Conservation (phyloP, 2,888 invertebrate genomes). For the Neoitamus cyanurus region DNA sequence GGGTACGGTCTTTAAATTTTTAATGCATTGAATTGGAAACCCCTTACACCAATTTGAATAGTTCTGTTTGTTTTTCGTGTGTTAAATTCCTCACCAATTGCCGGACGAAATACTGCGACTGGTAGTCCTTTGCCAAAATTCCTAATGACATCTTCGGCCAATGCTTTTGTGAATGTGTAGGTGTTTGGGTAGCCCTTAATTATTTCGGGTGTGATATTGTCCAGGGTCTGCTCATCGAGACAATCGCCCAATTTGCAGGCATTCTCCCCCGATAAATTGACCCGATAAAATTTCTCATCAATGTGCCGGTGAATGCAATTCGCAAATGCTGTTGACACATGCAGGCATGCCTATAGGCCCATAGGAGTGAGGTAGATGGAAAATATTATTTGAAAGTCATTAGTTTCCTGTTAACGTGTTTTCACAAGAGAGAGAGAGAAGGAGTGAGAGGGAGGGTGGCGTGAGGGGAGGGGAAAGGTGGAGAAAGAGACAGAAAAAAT, state of each 20-base stretch:
- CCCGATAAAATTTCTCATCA: conserved; percentile 65
- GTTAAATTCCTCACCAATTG: conserved; percentile 69
- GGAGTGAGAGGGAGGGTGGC: too few relatives aligned
- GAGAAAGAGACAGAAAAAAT: too few relatives aligned
- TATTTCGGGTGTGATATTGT: conserved; percentile 59
- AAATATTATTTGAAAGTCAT: too few relatives aligned
- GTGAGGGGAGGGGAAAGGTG: too few relatives aligned
- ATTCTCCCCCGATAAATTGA: conserved; percentile 61
- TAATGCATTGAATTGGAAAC: too few relatives aligned
- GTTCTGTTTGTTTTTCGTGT: background rate
- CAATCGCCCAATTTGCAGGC: conserved; percentile 60
- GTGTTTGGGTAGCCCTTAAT: conserved; percentile 71
- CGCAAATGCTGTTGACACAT: conserved; percentile 77
- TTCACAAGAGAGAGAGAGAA: too few relatives aligned
- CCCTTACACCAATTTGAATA: background rate
- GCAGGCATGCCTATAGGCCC: conserved; percentile 69
- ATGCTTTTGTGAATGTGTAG: conserved; percentile 78
- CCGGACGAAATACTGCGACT: conserved; percentile 75
- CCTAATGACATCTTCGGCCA: conserved; percentile 74
- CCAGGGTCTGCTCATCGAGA: conserved; percentile 62
- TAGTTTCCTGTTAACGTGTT: too few relatives aligned
- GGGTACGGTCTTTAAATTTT: too few relatives aligned
- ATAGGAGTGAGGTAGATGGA: too few relatives aligned
- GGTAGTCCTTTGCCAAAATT: conserved; percentile 72
- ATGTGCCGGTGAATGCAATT: conserved; percentile 69